Base-by-base conservation (phyloP, 2,113 vertebrate genomes). In the Calidris pugnax region DNA sequence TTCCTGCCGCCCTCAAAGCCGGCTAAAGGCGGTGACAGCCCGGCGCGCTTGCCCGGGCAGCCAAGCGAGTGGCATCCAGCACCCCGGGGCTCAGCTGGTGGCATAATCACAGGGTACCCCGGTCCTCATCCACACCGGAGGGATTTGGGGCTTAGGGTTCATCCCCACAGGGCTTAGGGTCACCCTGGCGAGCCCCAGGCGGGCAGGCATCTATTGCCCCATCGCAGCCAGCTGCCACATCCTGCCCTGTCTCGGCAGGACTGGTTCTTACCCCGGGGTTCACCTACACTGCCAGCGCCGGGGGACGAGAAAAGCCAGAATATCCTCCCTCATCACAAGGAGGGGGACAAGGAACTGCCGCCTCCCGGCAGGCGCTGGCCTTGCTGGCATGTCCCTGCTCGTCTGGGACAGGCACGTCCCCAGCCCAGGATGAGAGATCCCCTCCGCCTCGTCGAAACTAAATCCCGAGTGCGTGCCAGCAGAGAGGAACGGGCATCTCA, bases 91-190 rank as follows among this genome's bases (percentile, higher is more conserved):
- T 81, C 3, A 1, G 47, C 55, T 0, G 2, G 28, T 0, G 1
- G 50, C 1, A 0, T 12, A 14, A 51, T 39, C 12, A 1, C 55
- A 28, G 30, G 55, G 76, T n/a, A 48, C 19, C 15, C 45, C 0
- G 0, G 21, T 14, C 18, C 22, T 32, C 2, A 1, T 12, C 75
- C 22, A 4, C 3, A 2, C 10, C 1, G 0, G 37, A 37, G n/a
- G 12, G 4, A 6, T 53, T 59, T 50, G 77, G 59, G n/a, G 14
- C 17, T 57, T 51, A 17, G 28, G 30, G 39, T 37, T 82, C 2
- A 0, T 51, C 39, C 64, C 22, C 9, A 5, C 1, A 2, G 30
- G 26, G 50, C 26, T 24, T 23, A 15, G 6, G 27, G 35, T 47
- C 63, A 41, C 23, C 19, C 8, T 16, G 45, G n/a, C 1, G 6